phyloP scores from a whole-genome alignment of 2,888 invertebrate genomes.

The Torymus texanus region DNA sequence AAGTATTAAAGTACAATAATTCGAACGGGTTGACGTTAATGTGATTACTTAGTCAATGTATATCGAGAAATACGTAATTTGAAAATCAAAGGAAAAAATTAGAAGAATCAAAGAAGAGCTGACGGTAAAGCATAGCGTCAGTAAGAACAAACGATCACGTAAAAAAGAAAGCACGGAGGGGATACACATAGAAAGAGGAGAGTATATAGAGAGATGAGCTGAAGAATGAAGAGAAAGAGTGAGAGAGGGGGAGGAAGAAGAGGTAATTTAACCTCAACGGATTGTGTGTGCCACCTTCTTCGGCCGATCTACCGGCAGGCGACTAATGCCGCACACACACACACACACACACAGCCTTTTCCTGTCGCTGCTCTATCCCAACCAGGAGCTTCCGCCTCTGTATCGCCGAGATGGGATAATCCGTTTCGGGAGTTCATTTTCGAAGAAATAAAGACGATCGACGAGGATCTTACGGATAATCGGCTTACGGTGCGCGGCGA shows the following conservation, averaged over 20 bases:
- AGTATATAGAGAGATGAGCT: too few relatives aligned
- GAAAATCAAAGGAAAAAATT: too few relatives aligned
- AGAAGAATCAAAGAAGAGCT: too few relatives aligned
- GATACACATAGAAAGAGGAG: constrained; percentile 6
- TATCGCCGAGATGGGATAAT: constrained; percentile 62
- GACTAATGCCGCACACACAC: constrained; percentile 61
- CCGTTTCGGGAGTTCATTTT: constrained; percentile 62
- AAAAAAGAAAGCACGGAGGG: neutral
- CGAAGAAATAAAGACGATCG: constrained; percentile 56
- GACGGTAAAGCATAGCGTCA: too few relatives aligned
- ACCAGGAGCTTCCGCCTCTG: constrained; percentile 51
- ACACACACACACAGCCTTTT: constrained; percentile 43
- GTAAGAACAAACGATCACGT: neutral
- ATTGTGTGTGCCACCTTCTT: constrained; percentile 56
- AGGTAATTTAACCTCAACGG: constrained; percentile 66
- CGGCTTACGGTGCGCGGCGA: constrained; percentile 43
- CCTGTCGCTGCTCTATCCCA: neutral
- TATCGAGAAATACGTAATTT: too few relatives aligned
- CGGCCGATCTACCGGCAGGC: constrained; percentile 61
- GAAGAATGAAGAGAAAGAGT: neutral
- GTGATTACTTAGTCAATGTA: too few relatives aligned
- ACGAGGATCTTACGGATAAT: constrained; percentile 52
- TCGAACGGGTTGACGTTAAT: too few relatives aligned
- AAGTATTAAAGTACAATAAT: too few relatives aligned
- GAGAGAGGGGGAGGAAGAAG: constrained; percentile 16